A percentile compares a stretch with the other conserved stretches of the same genome.
Evolutionary conservation across 2,113 vertebrate genomes (phyloP).

Genomic region (Pelecanus crispus): DNA sequence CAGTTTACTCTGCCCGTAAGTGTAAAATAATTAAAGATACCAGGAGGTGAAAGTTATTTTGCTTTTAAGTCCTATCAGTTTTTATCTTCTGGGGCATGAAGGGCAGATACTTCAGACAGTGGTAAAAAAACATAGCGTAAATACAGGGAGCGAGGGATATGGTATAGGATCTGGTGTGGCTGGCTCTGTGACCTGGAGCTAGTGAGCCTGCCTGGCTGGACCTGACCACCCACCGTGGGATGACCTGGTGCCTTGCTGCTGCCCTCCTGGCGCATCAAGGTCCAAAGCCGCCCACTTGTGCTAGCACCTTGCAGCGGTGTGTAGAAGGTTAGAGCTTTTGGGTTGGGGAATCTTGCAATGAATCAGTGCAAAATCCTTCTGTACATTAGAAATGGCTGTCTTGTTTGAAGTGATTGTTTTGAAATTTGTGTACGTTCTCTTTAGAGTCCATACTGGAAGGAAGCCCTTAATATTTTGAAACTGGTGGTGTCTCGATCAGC

Average conservation of each 20-base stretch:
- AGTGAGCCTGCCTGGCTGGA: not conserved
- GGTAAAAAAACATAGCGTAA: not conserved
- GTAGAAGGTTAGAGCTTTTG: not conserved
- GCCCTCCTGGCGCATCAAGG: not conserved
- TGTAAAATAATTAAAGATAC: not conserved
- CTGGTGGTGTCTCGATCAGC: slow-evolving; percentile 97
- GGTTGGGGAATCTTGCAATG: not conserved
- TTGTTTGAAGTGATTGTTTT: not conserved
- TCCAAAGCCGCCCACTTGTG: not conserved
- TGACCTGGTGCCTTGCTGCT: not conserved
- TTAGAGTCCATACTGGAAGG: slow-evolving; percentile 97
- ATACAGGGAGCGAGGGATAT: rapidly evolving
- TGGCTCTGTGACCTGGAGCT: not conserved
- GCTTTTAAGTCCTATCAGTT: not conserved
- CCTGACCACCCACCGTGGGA: rapidly evolving
- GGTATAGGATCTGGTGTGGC: not conserved
- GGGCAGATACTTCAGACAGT: not conserved
- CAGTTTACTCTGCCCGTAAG: not conserved
- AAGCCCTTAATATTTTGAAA: slow-evolving; percentile 97
- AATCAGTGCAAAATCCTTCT: not conserved
- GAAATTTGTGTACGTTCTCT: not conserved
- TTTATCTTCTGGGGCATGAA: not conserved
- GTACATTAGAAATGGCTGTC: not conserved
- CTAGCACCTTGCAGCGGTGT: not conserved
- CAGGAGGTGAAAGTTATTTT: not conserved